These are phyloP conservation scores for Panthera tigris DNA, from an alignment of 2,113 vertebrate species.

Conservation along the genomic window DNA sequence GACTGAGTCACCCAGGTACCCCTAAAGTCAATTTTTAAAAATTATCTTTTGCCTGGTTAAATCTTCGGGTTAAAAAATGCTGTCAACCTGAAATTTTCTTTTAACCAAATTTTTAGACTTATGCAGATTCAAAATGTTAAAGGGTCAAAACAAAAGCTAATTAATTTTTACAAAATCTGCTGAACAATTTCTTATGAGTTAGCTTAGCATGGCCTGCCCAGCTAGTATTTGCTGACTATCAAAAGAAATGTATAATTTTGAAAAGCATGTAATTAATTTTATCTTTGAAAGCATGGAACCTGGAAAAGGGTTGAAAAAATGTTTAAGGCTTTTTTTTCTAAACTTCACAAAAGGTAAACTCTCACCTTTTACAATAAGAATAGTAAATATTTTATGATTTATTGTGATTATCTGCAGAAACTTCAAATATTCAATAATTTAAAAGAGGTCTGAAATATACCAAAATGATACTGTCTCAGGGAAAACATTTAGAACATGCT, in stretches of 20 bases:
- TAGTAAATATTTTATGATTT: slow-evolving; percentile 23
- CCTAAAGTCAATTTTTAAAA: neutral
- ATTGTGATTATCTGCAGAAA: neutral
- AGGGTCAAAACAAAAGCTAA: neutral
- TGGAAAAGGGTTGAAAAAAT: slow-evolving; percentile 11
- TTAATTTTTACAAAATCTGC: neutral
- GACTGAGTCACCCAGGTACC: no score
- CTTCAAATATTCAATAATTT: slow-evolving; percentile 13
- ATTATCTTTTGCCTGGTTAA: neutral
- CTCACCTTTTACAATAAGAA: neutral
- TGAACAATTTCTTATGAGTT: neutral
- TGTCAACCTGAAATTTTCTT: neutral
- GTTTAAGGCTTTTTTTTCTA: neutral
- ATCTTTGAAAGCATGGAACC: slow-evolving; percentile 26
- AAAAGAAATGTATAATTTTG: neutral
- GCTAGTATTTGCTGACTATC: neutral
- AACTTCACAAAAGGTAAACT: neutral
- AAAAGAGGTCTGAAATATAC: neutral
- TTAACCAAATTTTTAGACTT: neutral
- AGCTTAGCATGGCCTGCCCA: neutral
- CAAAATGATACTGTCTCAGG: neutral
- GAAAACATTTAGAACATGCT: slow-evolving; percentile 14
- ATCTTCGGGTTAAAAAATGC: neutral
- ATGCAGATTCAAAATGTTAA: neutral
- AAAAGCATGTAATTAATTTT: neutral